phyloP scores from a whole-genome alignment of 2,888 invertebrate species.

The Hoplodrina ambigua region DNA sequence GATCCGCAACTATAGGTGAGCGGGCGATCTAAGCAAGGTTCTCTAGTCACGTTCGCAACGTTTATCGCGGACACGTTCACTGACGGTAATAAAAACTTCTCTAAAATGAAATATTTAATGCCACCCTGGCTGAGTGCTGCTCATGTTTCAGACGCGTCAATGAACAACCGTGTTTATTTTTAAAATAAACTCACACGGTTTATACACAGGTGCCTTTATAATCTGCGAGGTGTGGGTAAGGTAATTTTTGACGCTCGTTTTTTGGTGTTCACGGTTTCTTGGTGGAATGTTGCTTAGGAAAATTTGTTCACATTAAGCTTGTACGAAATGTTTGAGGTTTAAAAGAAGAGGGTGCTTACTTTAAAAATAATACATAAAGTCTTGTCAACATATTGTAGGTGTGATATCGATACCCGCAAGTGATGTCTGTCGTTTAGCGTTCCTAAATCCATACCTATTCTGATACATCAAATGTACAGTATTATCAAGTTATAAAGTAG shows the following conservation, averaged over 20 bases:
- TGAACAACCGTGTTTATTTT: slow-evolving; percentile 80
- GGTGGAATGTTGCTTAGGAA: slow-evolving; percentile 6
- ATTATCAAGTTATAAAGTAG: too few relatives aligned
- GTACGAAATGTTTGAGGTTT: not conserved
- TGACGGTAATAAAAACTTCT: slow-evolving; percentile 89
- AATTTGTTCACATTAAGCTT: slow-evolving; percentile 2
- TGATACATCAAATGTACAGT: too few relatives aligned
- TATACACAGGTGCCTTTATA: slow-evolving; percentile 59
- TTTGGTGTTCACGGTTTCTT: slow-evolving; percentile 34
- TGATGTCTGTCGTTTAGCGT: too few relatives aligned
- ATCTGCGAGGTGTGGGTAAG: slow-evolving; percentile 47
- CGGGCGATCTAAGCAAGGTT: slow-evolving; percentile 79
- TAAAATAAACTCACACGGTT: slow-evolving; percentile 71
- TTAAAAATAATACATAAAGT: not conserved
- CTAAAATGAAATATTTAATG: slow-evolving; percentile 90
- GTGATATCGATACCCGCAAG: too few relatives aligned
- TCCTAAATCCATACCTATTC: too few relatives aligned
- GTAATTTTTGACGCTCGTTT: slow-evolving; percentile 42
- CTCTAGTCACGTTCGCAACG: slow-evolving; percentile 87
- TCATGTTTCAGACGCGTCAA: slow-evolving; percentile 73
- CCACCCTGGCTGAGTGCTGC: slow-evolving; percentile 79
- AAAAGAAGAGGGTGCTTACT: not conserved
- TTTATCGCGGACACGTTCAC: slow-evolving; percentile 88
- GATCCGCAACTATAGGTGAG: slow-evolving; percentile 68
- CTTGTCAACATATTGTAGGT: too few relatives aligned